Base-by-base conservation (phyloP, 1,140 invertebrate species). In the Varroa destructor region DNA sequence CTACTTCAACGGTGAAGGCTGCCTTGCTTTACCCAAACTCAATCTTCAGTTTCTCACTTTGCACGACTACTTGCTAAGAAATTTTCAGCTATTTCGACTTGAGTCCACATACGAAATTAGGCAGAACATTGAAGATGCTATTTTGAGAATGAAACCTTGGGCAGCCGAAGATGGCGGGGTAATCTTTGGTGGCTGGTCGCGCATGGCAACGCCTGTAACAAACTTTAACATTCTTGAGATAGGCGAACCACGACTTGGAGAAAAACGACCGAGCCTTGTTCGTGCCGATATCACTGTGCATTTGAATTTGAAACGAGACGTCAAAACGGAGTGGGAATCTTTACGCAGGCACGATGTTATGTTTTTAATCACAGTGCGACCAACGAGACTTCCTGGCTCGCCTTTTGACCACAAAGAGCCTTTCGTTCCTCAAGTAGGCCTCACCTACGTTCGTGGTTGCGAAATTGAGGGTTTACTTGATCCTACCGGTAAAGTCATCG, bases 381-480 rank as follows among this genome's bases (percentile, higher is more conserved):
- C 94, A 0, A 85, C 84, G 5, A 85, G 87, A 77, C 83, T 88
- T 1, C 10, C 75, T 86, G 86, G 87, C 71, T 89, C 89, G 0
- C 87, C 87, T 78, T 91, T 89, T 77, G 87, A 89, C 77, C 86
- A 87, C 74, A 86, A 88, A 74, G 81, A 88, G 58, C 87, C 90
- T 6, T 94, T 97, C 78, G 84, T 92, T 58, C 86, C 89, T 0
- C 91, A 96, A 84, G 90, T 94, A 55, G 93, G 94, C 1, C 82
- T 99, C 61, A 85, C 86, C 0, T 91, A 87, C 78, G 92, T 99
- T 0, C 83, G 97, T 55, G 97, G 97, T 0, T 99, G 97, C 82
- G 97, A 99, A 81, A 87, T 99, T 40, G 95, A 99, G 81, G 96
- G 96, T 14, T 93, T 99, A 90, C 80, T 99, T n/a, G 94, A 98